Conservation (phyloP, 35 echinoderm and acorn worm genomes). For the Acanthaster planci region DNA sequence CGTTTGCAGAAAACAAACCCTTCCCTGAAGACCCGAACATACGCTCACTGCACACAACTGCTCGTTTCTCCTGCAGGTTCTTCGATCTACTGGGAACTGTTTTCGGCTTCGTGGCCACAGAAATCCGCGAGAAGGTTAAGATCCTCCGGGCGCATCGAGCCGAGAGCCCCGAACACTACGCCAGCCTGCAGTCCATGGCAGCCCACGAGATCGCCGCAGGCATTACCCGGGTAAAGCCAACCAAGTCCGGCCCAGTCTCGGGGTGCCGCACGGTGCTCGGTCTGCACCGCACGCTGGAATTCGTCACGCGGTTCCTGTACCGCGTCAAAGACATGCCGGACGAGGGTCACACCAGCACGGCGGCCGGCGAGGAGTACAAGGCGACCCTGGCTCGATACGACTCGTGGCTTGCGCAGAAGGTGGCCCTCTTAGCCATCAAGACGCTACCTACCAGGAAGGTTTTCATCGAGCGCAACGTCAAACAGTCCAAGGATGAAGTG, state of each 20-base stretch:
- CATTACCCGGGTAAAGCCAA: conserved; percentile 43
- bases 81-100: conserved; percentile 73
- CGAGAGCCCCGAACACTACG: conserved; percentile 54
- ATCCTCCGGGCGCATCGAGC: conserved; percentile 60
- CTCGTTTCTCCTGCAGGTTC: conserved; percentile 43
- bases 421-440: conserved; percentile 68
- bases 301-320: conserved; percentile 61
- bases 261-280: conserved; percentile 70
- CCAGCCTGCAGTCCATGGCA: conserved; percentile 69
- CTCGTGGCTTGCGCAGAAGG: conserved; percentile 69
- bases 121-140: conserved; percentile 55
- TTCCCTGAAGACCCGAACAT: too few relatives aligned
- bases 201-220: conserved; percentile 58
- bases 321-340: conserved; percentile 41
- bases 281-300: conserved; percentile 67
- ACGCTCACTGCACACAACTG: too few relatives aligned
- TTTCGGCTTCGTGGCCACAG: conserved; percentile 70
- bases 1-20: too few relatives aligned
- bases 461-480: conserved; percentile 46
- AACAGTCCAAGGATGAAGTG: conserved; percentile 54
- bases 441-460: conserved; percentile 64
- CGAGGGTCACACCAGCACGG: conserved; percentile 34
- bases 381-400: conserved; percentile 61
- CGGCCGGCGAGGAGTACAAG: conserved; percentile 53
- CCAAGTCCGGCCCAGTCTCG: conserved; percentile 43